phyloP scores from a whole-genome alignment of 2,888 invertebrate genomes.

The Nomada flava region DNA sequence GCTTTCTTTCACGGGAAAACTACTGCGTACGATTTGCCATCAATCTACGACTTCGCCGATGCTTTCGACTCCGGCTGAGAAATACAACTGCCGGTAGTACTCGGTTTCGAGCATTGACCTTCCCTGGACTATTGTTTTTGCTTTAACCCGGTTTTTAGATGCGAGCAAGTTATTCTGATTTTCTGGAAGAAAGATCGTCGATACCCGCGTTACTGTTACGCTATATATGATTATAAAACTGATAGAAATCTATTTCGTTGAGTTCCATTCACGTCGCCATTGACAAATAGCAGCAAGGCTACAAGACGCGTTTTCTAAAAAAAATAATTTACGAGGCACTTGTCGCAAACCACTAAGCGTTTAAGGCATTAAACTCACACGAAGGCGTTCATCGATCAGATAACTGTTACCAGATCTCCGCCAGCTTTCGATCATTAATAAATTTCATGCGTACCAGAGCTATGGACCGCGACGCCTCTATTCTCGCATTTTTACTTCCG shows the following conservation, averaged over 20 bases:
- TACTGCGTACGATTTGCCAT: not conserved
- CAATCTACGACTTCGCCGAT: not conserved
- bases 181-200: not conserved
- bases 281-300: conserved; percentile 17
- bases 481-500: conserved; percentile 18
- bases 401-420: conserved; percentile 36
- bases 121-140: not conserved
- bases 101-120: not conserved
- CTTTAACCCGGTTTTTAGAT: not conserved
- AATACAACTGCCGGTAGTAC: not conserved
- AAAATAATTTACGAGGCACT: not conserved
- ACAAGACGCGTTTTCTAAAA: not conserved
- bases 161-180: not conserved
- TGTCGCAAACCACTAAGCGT: conserved; percentile 17
- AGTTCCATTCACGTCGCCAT: not conserved
- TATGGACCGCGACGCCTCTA: conserved; percentile 25
- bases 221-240: not conserved
- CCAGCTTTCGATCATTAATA: conserved; percentile 41
- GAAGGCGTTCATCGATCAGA: conserved; percentile 22
- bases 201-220: not conserved
- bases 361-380: not conserved
- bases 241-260: not conserved
- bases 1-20: not conserved
- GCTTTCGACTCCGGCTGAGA: not conserved
- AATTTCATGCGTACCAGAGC: conserved; percentile 11